Evolutionary conservation across 2,113 vertebrate genomes (phyloP), one percentile per base, ranked within the genome.

Genomic region (Rhipidura dahli): DNA sequence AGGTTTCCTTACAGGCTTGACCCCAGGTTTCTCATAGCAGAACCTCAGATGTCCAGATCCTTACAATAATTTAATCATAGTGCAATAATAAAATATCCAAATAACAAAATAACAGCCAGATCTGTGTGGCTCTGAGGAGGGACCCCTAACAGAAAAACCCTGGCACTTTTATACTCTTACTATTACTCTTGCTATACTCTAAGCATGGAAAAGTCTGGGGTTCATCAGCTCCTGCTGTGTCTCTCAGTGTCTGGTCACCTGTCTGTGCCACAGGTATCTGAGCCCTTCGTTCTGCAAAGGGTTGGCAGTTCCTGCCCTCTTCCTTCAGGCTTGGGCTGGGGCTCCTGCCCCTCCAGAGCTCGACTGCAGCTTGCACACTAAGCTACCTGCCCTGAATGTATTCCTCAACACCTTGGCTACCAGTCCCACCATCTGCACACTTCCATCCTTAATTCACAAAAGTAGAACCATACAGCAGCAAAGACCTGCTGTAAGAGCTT

Each of bases 291-390:
- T 75, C 39, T 51, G 23, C 28, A 51, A 39, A 51, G 19, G 6
- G 4, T 51, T 44, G 33, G 23, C 28, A 45, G 8, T 5, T 51
- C 60, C 53, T 15, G 5, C 27, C 9, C 23, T 75, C n/a, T 26
- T 51, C 16, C 28, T 57, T 17, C 0, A 0, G 8, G 6, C 23
- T 53, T 23, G 8, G 28, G 10, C n/a, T 61, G 15, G 6, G 28
- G 10, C 6, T 66, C 5, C 9, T 82, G 13, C 10, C 6, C 8
- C 2, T 1, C 9, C 24, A 31, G 47, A 54, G 30, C 24, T 61
- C 30, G 35, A 11, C 30, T 60, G 20, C 39, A 39, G 60, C n/a
- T 68, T 40, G 24, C 6, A 22, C 26, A 13, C 10, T 35, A 21
- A 47, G 3, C 14, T 7, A 26, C 30, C 54, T 53, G 40, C 20